Evolutionary conservation across 2,797 vertebrate genomes (phyloP).

Genomic region (Labroides dimidiatus): DNA sequence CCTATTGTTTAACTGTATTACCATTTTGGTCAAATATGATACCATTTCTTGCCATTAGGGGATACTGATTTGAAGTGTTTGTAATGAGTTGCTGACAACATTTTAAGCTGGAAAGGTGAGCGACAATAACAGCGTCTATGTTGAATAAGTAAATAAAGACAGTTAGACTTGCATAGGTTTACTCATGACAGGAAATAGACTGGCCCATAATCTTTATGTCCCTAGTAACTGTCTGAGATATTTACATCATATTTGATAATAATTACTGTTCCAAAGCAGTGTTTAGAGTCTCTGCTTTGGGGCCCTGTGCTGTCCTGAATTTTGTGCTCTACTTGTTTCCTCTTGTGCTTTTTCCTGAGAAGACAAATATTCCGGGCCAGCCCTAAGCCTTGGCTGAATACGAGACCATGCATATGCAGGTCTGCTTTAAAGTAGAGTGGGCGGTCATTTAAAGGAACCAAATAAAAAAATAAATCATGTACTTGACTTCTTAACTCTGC

Average conservation of each 20-base stretch:
- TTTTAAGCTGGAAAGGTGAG: conserved; percentile 45
- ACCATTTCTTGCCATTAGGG: conserved; percentile 39
- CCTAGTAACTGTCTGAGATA: conserved; percentile 54
- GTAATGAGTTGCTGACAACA: conserved; percentile 42
- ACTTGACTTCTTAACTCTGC: conserved; percentile 56
- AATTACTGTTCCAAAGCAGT: conserved; percentile 62
- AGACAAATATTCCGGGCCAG: conserved; percentile 61
- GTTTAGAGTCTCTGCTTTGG: conserved; percentile 48
- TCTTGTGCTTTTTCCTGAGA: conserved; percentile 79
- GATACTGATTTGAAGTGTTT: conserved; percentile 63
- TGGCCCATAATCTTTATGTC: conserved; percentile 66
- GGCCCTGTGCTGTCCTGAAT: conserved; percentile 76
- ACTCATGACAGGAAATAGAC: conserved; percentile 60
- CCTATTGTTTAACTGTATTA: conserved; percentile 12
- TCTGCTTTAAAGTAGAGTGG: conserved; percentile 24
- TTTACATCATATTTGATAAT: conserved; percentile 43
- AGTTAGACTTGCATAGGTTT: conserved; percentile 75
- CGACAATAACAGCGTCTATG: conserved; percentile 54
- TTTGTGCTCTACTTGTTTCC: conserved; percentile 65
- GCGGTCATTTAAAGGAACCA: conserved; percentile 31
- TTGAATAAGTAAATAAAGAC: conserved; percentile 85
- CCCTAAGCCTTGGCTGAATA: conserved; percentile 33
- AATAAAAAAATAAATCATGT: conserved; percentile 6
- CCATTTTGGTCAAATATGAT: conserved; percentile 33
- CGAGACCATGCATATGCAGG: conserved; percentile 19